A percentile compares a stretch with the other conserved stretches of the same genome.
These are phyloP conservation scores for Lacerta bilineata DNA, from an alignment of 2,797 vertebrate genomes.

Conservation along the genomic window DNA sequence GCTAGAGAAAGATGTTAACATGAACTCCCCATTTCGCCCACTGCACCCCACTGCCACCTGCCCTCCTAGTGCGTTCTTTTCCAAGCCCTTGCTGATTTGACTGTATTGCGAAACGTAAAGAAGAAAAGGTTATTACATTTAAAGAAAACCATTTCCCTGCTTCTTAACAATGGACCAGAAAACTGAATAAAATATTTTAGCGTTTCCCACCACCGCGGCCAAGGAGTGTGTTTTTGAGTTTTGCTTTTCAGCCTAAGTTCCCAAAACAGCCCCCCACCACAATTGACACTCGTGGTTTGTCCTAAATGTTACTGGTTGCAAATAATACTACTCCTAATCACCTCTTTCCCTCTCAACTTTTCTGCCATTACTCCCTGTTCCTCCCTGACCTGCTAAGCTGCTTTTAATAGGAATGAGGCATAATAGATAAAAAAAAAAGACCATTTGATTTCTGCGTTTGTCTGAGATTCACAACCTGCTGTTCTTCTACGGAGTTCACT, in stretches of 20 bases:
- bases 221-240: not conserved
- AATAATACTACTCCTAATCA: not conserved
- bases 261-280: not conserved
- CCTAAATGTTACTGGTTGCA: not conserved
- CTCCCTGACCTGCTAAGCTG: conserved; percentile 45
- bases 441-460: conserved; percentile 55
- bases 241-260: not conserved
- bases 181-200: not conserved
- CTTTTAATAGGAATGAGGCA: conserved; percentile 29
- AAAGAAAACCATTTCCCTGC: not conserved
- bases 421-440: conserved; percentile 9
- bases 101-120: not conserved
- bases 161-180: not conserved
- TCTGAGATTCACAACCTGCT: conserved; percentile 45
- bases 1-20: conserved; percentile 56
- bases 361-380: not conserved
- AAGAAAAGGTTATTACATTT: conserved; percentile 12
- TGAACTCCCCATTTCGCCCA: conserved; percentile 21
- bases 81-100: conserved; percentile 2
- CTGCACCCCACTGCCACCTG: conserved; percentile 53
- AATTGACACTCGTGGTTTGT: not conserved
- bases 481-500: conserved; percentile 47
- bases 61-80: not conserved
- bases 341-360: not conserved
- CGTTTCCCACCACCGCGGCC: too few relatives aligned